Conservation (phyloP, 2,797 vertebrate genomes). For the Gymnodraco acuticeps region DNA sequence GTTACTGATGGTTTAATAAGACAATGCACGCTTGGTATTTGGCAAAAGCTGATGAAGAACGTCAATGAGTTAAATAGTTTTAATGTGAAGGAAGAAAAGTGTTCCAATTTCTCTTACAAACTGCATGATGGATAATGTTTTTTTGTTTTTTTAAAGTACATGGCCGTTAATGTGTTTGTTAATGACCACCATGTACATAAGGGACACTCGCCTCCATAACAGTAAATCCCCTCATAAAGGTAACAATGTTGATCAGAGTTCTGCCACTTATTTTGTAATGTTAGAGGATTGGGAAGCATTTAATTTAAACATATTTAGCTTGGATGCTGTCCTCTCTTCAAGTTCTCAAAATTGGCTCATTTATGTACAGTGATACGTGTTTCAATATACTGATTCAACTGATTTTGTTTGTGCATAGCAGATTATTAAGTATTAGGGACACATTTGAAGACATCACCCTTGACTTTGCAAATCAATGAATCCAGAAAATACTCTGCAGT, state of each 20-base stretch:
- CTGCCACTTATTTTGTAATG: background rate
- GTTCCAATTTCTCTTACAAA: background rate
- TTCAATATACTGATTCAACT: background rate
- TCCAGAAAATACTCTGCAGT: too few species aligned
- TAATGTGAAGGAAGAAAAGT: background rate
- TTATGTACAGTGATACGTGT: too few species aligned
- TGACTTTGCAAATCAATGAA: too few species aligned
- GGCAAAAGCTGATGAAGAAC: background rate
- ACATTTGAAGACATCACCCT: background rate
- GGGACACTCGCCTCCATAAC: background rate
- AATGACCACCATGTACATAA: background rate
- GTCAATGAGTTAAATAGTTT: background rate
- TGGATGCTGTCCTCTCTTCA: background rate
- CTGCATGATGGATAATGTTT: background rate
- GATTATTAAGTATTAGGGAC: background rate
- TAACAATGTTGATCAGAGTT: background rate
- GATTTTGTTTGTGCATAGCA: background rate
- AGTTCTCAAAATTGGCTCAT: background rate
- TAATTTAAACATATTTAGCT: background rate
- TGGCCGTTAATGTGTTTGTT: background rate
- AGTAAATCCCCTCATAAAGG: background rate
- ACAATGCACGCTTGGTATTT: background rate
- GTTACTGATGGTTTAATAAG: background rate
- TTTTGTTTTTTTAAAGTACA: background rate
- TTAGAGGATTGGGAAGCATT: background rate